Percentiles rank a stretch among this genome's conserved stretches.
Evolutionary conservation across 2,888 invertebrate genomes (phyloP).

Genomic region (Xanthorhoe spadicearia): DNA sequence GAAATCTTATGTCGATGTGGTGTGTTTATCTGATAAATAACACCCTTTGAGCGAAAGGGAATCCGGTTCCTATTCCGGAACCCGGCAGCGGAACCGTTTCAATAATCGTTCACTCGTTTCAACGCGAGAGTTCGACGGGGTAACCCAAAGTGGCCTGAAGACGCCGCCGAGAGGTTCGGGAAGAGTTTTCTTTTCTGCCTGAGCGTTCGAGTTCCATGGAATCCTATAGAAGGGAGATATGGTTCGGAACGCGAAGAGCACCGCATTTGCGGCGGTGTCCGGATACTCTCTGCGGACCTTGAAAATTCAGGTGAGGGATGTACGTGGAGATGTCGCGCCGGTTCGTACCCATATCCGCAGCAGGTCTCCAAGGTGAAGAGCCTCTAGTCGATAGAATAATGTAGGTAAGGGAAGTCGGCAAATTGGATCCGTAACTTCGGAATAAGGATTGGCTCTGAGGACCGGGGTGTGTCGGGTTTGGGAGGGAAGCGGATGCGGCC

Average conservation of each 20-base stretch:
- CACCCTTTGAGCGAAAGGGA: slow-evolving; percentile 80
- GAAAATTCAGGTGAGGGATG: slow-evolving; percentile 66
- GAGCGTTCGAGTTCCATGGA: slow-evolving; percentile 78
- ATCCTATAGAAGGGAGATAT: slow-evolving; percentile 82
- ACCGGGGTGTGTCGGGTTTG: slow-evolving; percentile 86
- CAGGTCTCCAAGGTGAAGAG: slow-evolving; percentile 90
- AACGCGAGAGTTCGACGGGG: slow-evolving; percentile 54
- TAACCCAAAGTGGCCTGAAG: slow-evolving; percentile 82
- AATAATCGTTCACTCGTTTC: slow-evolving; percentile 63
- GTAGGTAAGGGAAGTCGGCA: slow-evolving; percentile 89
- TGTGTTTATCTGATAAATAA: slow-evolving; percentile 65
- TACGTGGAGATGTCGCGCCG: slow-evolving; percentile 65
- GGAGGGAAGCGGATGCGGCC: slow-evolving; percentile 60
- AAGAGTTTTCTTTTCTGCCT: slow-evolving; percentile 76
- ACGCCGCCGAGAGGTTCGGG: slow-evolving; percentile 82
- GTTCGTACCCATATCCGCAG: slow-evolving; percentile 89
- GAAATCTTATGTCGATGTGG: slow-evolving; percentile 71
- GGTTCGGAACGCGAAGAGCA: slow-evolving; percentile 75
- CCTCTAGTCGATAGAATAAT: slow-evolving; percentile 87
- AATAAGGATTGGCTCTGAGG: slow-evolving; percentile 91
- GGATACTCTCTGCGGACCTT: slow-evolving; percentile 64
- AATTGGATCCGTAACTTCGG: slow-evolving; percentile 87
- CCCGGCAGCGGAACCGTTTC: slow-evolving; percentile 83
- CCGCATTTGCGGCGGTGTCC: slow-evolving; percentile 57
- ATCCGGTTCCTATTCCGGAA: slow-evolving; percentile 86